A percentile compares a stretch with the other conserved stretches of the same genome.
Evolutionary conservation across 2,113 vertebrate genomes (phyloP).

Genomic region (Acinonyx jubatus): DNA sequence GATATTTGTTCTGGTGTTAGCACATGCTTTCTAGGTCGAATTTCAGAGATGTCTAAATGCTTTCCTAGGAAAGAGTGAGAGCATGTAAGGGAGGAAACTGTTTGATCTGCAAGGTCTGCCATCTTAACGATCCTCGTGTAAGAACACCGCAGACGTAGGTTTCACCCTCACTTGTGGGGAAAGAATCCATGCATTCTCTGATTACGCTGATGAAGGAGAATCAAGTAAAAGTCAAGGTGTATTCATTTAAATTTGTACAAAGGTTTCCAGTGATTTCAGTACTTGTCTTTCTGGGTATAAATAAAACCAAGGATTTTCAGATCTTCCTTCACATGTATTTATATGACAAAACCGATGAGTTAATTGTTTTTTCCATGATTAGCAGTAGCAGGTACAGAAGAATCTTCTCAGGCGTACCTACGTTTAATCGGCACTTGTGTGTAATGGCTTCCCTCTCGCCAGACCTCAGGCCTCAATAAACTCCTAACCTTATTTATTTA

Average conservation of each 20-base stretch:
- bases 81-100: conserved; percentile 38
- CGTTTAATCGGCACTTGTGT: background rate
- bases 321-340: background rate
- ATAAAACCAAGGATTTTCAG: conserved; percentile 27
- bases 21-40: conserved; percentile 73
- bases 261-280: background rate
- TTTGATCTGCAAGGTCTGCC: conserved; percentile 82
- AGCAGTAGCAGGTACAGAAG: background rate
- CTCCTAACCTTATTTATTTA: conserved; percentile 33
- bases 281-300: background rate
- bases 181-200: fast-evolving
- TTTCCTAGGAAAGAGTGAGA: conserved; percentile 61
- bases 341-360: conserved; percentile 28
- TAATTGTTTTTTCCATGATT: background rate
- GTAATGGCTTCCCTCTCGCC: conserved; percentile 31
- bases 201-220: background rate
- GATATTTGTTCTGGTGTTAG: conserved; percentile 81
- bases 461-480: conserved; percentile 42
- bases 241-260: background rate
- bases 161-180: background rate
- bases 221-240: background rate
- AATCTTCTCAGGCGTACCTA: background rate
- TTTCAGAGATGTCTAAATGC: conserved; percentile 72
- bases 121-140: conserved; percentile 84
- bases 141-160: conserved; percentile 66